These are phyloP conservation scores for Sarcophaga peregrina DNA, from an alignment of 1,140 invertebrate genomes.

Conservation along the genomic window DNA sequence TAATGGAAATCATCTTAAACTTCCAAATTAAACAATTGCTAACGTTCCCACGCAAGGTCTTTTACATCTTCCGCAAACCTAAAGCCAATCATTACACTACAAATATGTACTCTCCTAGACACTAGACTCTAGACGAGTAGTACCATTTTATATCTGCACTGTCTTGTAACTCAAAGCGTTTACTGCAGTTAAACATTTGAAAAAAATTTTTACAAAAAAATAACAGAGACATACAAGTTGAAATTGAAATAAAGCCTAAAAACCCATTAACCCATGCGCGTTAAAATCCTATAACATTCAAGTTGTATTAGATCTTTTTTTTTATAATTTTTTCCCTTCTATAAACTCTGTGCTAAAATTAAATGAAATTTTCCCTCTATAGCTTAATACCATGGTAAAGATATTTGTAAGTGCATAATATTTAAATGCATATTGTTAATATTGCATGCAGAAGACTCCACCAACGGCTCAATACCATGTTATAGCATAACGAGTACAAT, in stretches of 20 bases:
- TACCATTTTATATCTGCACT: neutral
- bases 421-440: too few species aligned
- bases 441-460: too few species aligned
- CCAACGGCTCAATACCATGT: too few species aligned
- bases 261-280: slow-evolving; percentile 37
- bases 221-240: neutral
- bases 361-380: neutral
- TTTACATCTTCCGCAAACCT: slow-evolving; percentile 28
- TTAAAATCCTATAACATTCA: slow-evolving; percentile 31
- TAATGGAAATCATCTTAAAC: neutral
- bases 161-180: neutral
- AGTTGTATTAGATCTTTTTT: neutral
- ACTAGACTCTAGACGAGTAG: neutral
- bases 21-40: slow-evolving; percentile 30
- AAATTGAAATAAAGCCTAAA: slow-evolving; percentile 38
- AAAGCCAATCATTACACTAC: neutral
- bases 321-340: neutral
- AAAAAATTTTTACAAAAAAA: slow-evolving; percentile 9
- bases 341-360: neutral
- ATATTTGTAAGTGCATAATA: too few species aligned
- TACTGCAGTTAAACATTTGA: neutral
- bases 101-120: too few species aligned
- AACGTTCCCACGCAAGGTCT: slow-evolving; percentile 38
- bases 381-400: neutral
- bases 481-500: neutral